Base-by-base conservation (phyloP, 2,797 vertebrate species). In the Dendrocincla fuliginosa region DNA sequence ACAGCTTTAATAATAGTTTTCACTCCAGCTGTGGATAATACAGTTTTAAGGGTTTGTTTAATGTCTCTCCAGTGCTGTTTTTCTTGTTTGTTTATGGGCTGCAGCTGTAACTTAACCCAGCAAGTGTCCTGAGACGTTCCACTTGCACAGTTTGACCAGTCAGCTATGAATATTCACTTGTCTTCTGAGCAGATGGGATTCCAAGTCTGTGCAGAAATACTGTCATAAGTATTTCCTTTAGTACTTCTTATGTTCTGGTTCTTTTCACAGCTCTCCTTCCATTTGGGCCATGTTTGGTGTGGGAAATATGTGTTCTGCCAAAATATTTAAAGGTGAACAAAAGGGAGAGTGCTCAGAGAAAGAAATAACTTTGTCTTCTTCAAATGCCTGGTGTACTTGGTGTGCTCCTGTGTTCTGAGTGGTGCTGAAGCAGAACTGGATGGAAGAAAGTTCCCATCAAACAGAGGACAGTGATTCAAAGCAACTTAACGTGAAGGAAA, bases 281-380 rank as follows among this genome's bases (percentile, higher is more conserved):
- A 30, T n/a, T 18, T 4, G 6, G 88, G 88, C n/a, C 41, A 7
- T 16, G 74, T 53, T 86, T 92, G 33, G 47, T 55, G 63, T 57
- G 69, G 77, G 61, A 57, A 84, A 75, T 86, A 35, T 5, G 24
- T 50, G 63, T 79, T 61, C 69, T 94, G 92, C 61, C 84, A 81
- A 88, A 96, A 86, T 35, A 88, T 49, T 90, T 89, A 14, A 39
- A 93, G 88, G 74, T 81, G 92, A 78, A 42, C 57, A 46, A 49
- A 76, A 47, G 18, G 17, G n/a, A 55, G 18, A 0, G 18, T 80
- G 50, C 46, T 77, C 28, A 56, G 77, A 64, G 73, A 35, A 86
- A 60, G 50, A 35, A 56, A 4, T 27, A 35, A 32, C 11, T 59
- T 81, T 27, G 19, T 69, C 10, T 16, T 46, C 39, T 77, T 64